Evolutionary conservation across 1,140 invertebrate species (phyloP).

Genomic region (Helicoverpa zea): DNA sequence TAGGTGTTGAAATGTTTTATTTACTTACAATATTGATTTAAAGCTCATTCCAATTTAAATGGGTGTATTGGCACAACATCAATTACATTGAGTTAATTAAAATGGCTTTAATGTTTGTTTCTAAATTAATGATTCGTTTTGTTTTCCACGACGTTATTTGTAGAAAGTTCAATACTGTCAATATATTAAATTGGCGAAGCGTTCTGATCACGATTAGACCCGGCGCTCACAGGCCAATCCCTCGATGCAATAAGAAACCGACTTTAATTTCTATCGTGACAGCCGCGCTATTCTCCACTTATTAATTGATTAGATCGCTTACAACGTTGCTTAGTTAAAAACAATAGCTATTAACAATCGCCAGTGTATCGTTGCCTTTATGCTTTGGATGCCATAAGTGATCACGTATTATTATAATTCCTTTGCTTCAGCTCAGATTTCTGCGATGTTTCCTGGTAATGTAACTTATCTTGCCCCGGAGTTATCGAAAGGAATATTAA

Average conservation of each 20-base stretch:
- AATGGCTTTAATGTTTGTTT: conserved; percentile 36
- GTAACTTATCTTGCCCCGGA: conserved; percentile 43
- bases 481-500: conserved; percentile 28
- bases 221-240: conserved; percentile 53
- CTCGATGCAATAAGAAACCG: conserved; percentile 55
- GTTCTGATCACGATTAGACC: conserved; percentile 61
- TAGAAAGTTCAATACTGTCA: conserved; percentile 55
- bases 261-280: conserved; percentile 66
- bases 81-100: conserved; percentile 1
- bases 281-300: conserved; percentile 50
- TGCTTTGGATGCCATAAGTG: conserved; percentile 13
- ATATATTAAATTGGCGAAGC: conserved; percentile 63
- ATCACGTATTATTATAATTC: conserved; percentile 39
- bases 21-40: no score
- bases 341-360: conserved; percentile 38
- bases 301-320: conserved; percentile 65
- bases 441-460: conserved; percentile 32
- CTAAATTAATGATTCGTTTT: conserved; percentile 45
- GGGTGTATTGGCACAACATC: background rate
- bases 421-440: conserved; percentile 21
- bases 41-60: no score
- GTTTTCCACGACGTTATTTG: conserved; percentile 52
- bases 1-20: background rate
- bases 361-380: conserved; percentile 29
- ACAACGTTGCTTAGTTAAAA: conserved; percentile 34